Base-by-base conservation (phyloP, 2,797 vertebrate species). In the Typhlichthys eigenmanni region DNA sequence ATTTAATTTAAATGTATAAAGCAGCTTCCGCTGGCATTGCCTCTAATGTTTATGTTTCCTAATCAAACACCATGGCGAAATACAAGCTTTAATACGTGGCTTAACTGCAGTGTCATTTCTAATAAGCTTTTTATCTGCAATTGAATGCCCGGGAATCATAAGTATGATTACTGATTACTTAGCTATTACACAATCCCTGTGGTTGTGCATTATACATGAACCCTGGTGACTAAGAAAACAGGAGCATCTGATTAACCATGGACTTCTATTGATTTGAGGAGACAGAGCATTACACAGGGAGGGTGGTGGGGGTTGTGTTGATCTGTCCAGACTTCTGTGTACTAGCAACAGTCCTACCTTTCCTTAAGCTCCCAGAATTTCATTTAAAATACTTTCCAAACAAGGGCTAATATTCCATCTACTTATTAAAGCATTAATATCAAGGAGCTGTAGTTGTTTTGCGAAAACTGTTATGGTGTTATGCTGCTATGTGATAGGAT, bases 121-220 rank as follows among this genome's bases (percentile, higher is more conserved):
- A 61, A 61, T 13, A 60, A n/a, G 10, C 49, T 53, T 57, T 60
- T 70, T 55, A 56, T 47, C 47, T 58, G 29, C 12, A 13, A 47
- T 13, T 69, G 47, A 64, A 14, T 38, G 65, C 69, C 29, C 49
- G 16, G 11, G 29, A 49, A 61, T 66, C 24, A 67, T 54, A 72
- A 66, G 57, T 46, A 66, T 54, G 53, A 50, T 55, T 58, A 52
- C 60, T 62, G 58, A 75, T 71, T 48, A 53, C 14, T 69, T 64
- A 46, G 17, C 57, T 61, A 47, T 65, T 59, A 74, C 50, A 65
- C 16, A 56, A 60, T 58, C 14, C 48, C 49, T 64, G 61, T 65
- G 13, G 58, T 60, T 60, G 66, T 54, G 29, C 62, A 52, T 66
- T 38, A 58, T 14, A 60, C 47, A 47, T 51, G 4, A 13, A 17